A percentile compares a stretch with the other conserved stretches of the same genome.
Conservation (phyloP, 64 coral and sea anemone genomes). For the Catalaphyllia jardinei region DNA sequence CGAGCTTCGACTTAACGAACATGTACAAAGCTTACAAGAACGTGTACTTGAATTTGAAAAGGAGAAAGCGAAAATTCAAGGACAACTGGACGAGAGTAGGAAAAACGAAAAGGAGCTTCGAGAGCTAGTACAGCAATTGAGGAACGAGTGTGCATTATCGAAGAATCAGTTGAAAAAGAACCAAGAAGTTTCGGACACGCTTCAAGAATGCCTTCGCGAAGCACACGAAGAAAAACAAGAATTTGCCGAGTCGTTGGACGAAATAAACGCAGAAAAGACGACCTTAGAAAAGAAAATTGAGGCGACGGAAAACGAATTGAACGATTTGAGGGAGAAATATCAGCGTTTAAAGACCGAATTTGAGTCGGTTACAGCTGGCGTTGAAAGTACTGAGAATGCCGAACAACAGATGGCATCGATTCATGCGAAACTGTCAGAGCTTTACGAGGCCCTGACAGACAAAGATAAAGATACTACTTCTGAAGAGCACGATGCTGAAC, state of each 20-base stretch:
- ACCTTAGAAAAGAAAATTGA: conserved; percentile 62
- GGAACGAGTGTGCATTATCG: conserved; percentile 51
- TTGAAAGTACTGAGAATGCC: not conserved
- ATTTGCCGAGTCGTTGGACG: conserved; percentile 72
- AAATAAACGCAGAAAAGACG: conserved; percentile 71
- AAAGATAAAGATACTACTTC: conserved; percentile 31
- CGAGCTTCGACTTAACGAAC: conserved; percentile 23
- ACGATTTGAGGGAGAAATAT: conserved; percentile 44
- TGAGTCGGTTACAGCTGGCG: not conserved
- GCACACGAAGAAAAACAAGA: conserved; percentile 85
- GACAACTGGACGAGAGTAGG: conserved; percentile 48
- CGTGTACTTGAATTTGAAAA: conserved; percentile 73
- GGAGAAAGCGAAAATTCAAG: conserved; percentile 73
- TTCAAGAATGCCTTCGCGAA: conserved; percentile 79
- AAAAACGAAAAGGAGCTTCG: conserved; percentile 72
- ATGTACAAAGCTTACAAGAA: conserved; percentile 65
- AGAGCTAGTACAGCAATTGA: conserved; percentile 37
- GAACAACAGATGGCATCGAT: conserved; percentile 60
- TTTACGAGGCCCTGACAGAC: conserved; percentile 38
- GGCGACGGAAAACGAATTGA: conserved; percentile 47
- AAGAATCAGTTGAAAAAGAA: conserved; percentile 73
- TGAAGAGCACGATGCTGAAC: not conserved
- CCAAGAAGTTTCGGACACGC: conserved; percentile 62
- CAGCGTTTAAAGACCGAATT: not conserved
- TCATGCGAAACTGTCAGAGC: conserved; percentile 22